Base-by-base conservation (phyloP, 92 coral and sea anemone genomes). In the Siderastrea siderea region DNA sequence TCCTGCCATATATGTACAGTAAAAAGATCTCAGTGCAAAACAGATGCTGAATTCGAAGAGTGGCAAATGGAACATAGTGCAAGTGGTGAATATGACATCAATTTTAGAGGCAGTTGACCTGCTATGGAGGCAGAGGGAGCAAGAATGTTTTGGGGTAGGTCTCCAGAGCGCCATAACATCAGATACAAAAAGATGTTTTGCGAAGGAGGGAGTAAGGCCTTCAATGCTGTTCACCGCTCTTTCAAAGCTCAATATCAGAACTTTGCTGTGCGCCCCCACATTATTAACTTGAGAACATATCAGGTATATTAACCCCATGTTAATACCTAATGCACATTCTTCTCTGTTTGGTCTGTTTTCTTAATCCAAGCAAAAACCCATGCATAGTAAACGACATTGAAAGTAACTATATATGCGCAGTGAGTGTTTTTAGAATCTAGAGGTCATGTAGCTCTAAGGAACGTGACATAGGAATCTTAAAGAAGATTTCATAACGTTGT, bases 241-340 rank as follows among this genome's bases (percentile, higher is more conserved):
- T 78, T 78, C 83, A 78, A 48, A 59, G 72, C 50, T 17, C 19
- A 4, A 65, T 58, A 57, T 44, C 83, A n/a, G 71, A 58, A 60
- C 8, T 78, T 78, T 17, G 83, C 83, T 78, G 71, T 61, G 83
- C 68, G 52, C 60, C 83, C 72, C 53, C n/a, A 53, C 83, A 57
- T 47, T 75, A 47, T 52, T 14, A 38, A 26, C 59, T 26, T n/a
- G 63, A 46, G 80, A 58, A 7, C n/a, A 19, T 17, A 75, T 51
- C 19, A 61, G 16, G 44, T 61, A 47, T 47, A 58, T 75, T 75
- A 75, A 75, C 59, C 11, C 13, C 16, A 17, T 49, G 59, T 58
- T 75, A 58, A 75, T 51, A 51, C 5, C 58, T 58, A 49, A 43
- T 73, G 63, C 44, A 46, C 11, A 2, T 2, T 61, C 72, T 19